Evolutionary conservation across 1,140 invertebrate genomes (phyloP).

Genomic region (Camponotus floridanus): DNA sequence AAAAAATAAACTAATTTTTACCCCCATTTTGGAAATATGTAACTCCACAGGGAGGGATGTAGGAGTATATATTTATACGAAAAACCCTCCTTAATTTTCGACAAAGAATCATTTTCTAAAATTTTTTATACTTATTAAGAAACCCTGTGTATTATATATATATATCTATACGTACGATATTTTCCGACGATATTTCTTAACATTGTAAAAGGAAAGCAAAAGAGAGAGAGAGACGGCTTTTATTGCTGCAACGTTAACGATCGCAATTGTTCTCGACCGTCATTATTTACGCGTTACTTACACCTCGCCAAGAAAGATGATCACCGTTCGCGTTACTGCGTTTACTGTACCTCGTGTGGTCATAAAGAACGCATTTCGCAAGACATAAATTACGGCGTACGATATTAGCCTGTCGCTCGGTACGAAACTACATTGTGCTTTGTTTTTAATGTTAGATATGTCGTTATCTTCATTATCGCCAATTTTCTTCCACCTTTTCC

Average conservation of each 20-base stretch:
- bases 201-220: background rate
- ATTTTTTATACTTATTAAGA: no score
- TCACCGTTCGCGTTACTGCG: constrained; percentile 37
- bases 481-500: background rate
- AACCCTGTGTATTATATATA: background rate
- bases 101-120: no score
- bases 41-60: no score
- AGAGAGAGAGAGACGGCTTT: background rate
- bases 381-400: constrained; percentile 41
- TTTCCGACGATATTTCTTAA: background rate
- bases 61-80: no score
- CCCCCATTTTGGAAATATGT: no score
- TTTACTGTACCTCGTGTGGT: constrained; percentile 26
- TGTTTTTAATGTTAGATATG: constrained; percentile 22
- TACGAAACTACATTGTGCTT: constrained; percentile 3
- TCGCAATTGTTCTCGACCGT: constrained; percentile 46
- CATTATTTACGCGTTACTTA: constrained; percentile 54
- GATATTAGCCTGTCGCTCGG: constrained; percentile 41
- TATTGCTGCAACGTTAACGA: constrained; percentile 47
- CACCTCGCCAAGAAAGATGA: constrained; percentile 40
- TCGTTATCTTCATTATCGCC: constrained; percentile 41
- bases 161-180: background rate
- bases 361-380: constrained; percentile 51
- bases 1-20: no score
- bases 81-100: no score